phyloP scores from a whole-genome alignment of 2,888 invertebrate species.

The Ennomos erosarius region DNA sequence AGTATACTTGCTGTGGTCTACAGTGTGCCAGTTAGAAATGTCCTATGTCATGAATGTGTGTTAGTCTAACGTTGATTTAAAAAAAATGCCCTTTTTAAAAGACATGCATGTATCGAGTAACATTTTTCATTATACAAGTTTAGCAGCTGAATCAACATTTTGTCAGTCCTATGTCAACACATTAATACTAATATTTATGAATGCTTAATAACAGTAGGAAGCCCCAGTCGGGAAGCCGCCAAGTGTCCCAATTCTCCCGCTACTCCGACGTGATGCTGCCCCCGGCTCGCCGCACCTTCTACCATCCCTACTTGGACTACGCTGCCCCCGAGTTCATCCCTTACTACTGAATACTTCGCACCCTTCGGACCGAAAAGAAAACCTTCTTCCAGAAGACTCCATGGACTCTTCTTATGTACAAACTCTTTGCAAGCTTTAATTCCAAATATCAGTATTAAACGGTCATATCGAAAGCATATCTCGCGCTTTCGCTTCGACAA shows the following conservation, averaged over 20 bases:
- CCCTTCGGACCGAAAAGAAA: conserved; percentile 49
- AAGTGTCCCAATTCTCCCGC: conserved; percentile 78
- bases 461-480: conserved; percentile 82
- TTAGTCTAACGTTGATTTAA: no score
- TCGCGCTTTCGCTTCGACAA: conserved; percentile 68
- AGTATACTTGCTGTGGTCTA: no score
- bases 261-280: conserved; percentile 79
- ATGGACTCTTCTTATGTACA: conserved; percentile 59
- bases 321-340: conserved; percentile 68
- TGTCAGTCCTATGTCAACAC: no score
- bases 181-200: no score
- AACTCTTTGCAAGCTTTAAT: conserved; percentile 44
- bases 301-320: conserved; percentile 71
- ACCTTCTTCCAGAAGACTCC: conserved; percentile 54
- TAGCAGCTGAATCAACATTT: no score
- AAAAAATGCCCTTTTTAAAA: no score
- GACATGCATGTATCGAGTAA: no score
- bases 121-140: no score
- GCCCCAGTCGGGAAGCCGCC: conserved; percentile 73
- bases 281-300: conserved; percentile 68
- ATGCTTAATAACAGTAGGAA: conserved; percentile 61
- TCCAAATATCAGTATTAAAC: conserved; percentile 60
- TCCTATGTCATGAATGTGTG: no score
- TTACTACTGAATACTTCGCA: conserved; percentile 66
- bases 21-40: no score